A percentile compares a stretch with the other conserved stretches of the same genome.
phyloP scores from a whole-genome alignment of 2,113 vertebrate genomes.

The Pantherophis guttatus region DNA sequence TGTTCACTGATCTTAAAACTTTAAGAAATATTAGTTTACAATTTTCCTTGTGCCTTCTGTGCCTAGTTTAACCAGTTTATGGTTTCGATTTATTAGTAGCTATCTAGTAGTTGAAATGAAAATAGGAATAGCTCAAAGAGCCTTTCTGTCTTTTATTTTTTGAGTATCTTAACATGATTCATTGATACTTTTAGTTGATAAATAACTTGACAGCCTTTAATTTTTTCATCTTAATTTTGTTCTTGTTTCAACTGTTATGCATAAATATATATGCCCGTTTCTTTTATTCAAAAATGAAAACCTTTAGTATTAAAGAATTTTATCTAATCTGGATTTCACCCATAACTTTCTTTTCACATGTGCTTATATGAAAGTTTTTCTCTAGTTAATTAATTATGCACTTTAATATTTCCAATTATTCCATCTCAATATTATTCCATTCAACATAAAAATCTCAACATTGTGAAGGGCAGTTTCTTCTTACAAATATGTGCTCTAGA shows the following conservation, averaged over 20 bases:
- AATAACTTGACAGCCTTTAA: neutral
- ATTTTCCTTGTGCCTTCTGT: too few relatives aligned
- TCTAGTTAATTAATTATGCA: neutral
- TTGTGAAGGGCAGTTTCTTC: neutral
- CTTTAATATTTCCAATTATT: slow-evolving; percentile 4
- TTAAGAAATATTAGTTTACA: too few relatives aligned
- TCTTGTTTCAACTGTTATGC: neutral
- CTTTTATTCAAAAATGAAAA: neutral
- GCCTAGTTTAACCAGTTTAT: too few relatives aligned
- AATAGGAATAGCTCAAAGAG: too few relatives aligned
- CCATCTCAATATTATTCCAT: neutral
- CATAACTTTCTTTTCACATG: neutral
- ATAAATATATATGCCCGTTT: too few relatives aligned
- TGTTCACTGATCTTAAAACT: too few relatives aligned
- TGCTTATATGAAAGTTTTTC: neutral
- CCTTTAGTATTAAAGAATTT: neutral
- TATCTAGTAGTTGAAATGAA: too few relatives aligned
- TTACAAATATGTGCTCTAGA: neutral
- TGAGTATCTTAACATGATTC: neutral
- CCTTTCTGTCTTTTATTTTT: too few relatives aligned
- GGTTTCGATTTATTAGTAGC: too few relatives aligned
- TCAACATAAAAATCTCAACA: neutral
- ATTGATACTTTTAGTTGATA: neutral
- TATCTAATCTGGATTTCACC: slow-evolving; percentile 1
- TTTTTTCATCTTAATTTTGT: neutral